Evolutionary conservation across 2,888 invertebrate genomes (phyloP), one percentile per base, ranked within the genome.

Genomic region (Cyclophora albipunctata): DNA sequence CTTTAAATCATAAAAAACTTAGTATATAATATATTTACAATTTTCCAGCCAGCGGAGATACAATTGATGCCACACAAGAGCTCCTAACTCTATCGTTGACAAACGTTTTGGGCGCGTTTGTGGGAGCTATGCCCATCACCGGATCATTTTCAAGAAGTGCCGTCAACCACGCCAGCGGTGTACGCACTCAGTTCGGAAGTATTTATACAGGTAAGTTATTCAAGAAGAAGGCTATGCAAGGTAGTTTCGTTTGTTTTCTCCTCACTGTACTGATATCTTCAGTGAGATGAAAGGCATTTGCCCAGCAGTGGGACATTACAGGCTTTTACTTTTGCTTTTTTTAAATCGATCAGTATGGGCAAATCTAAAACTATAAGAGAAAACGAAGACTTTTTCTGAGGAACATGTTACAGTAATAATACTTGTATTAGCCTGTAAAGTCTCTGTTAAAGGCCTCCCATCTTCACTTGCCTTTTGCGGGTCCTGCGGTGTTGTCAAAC

Each of bases 131-230:
- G 92, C 97, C 98, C 0, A 94, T 97, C 7, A 95, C 96, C 3
- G 97, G 96, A 3, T 96, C 96, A 0, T 96, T 96, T 79, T 95
- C 96, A 0, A 90, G 96, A 50, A 95, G 96, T 55, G 98, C 98
- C 34, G 97, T 98, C 0, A 98, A 98, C 85, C 96, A 97, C 68
- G 96, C 96, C n/a, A 96, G 96, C 70, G 97, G 97, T 0, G 97
- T 97, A 0, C 92, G 93, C 57, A 97, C 97, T 0, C 96, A 97
- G 7, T 91, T 96, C 57, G 96, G 97, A 40, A 97, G 96, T 51
- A 75, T 96, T 49, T 94, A 93, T 63, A 96, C 96, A 49, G 95
- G 93, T 91, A 76, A 65, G 63, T 54, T 40, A 5, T 33, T 5
- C 43, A 37, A 37, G 2, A 5, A 5, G n/a, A n/a, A n/a, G n/a